Base-by-base conservation (phyloP, 1,140 invertebrate genomes). In the Ericerus pela region DNA sequence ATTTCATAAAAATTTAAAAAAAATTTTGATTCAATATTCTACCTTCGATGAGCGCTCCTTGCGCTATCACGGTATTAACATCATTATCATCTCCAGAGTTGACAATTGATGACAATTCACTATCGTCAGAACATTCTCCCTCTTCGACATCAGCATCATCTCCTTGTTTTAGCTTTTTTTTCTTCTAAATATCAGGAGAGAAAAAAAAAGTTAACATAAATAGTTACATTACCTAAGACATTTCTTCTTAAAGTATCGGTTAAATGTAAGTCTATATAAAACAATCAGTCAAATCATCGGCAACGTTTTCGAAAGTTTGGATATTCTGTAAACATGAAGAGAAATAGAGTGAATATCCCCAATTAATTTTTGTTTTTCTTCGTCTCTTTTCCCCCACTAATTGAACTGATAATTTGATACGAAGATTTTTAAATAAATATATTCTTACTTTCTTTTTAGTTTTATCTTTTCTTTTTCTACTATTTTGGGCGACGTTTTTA, bases 81-180 rank as follows among this genome's bases (percentile, higher is more conserved):
- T 38, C 36, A 14, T 5, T 38, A 38, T 38, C 36, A 16, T 38
- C 3, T 5, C 20, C 36, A 38, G 36, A 47, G 26, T 16, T 24
- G 53, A 12, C 43, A 41, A 53, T 53, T 33, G 28, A 12, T n/a
- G 47, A 41, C n/a, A 60, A 64, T 51, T 65, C 67, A 53, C 70
- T 73, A 27, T 76, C 75, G 12, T 28, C 27, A 59, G 75, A 76
- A 67, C 77, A 80, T 73, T 84, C 80, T 22, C 79, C 81, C 68
- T 84, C 80, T 71, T 82, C 76, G 16, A 69, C 54, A 20, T 58
- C 59, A 24, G 33, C 52, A 27, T 59, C 56, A 53, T 57, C 53
- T 60, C 43, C 24, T 26, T 30, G n/a, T 14, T 24, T 24, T 36
- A 18, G 14, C 37, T 54, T 54, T 54, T 33, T 54, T 29, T 29